phyloP scores from a whole-genome alignment of 53 echinoderm and acorn worm species.

The Zoroaster sp. region DNA sequence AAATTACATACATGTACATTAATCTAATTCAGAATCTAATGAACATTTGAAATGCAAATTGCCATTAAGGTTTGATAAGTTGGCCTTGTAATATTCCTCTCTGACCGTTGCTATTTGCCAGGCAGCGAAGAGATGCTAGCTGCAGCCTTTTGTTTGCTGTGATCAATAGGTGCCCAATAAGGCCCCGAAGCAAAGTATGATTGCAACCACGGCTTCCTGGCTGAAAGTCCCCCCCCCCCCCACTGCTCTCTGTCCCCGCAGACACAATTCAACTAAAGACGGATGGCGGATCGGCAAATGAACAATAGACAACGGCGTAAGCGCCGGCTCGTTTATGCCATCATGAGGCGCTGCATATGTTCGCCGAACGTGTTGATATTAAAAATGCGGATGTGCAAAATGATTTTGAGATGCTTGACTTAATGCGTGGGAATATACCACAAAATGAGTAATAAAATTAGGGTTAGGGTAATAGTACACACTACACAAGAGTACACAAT shows the following conservation, averaged over 20 bases:
- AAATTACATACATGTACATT: no score
- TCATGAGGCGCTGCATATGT: not conserved
- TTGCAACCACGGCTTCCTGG: conserved; percentile 6
- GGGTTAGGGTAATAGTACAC: no score
- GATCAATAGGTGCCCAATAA: conserved; percentile 5
- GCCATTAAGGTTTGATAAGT: not conserved
- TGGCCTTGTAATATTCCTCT: not conserved
- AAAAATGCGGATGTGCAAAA: not conserved
- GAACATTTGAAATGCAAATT: not conserved
- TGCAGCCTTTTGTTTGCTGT: not conserved
- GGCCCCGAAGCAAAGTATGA: not conserved
- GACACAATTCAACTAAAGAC: not conserved
- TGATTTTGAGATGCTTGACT: conserved; percentile 7
- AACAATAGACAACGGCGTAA: not conserved
- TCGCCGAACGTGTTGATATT: not conserved
- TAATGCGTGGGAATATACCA: not conserved
- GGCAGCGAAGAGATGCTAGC: not conserved
- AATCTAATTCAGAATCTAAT: no score
- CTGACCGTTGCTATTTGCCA: not conserved
- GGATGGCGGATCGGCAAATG: not conserved
- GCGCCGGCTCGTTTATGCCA: not conserved
- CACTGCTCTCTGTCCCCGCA: not conserved
- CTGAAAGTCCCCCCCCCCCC: not conserved
- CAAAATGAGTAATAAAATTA: no score
- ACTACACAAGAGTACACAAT: no score